A percentile compares a stretch with the other conserved stretches of the same genome.
Evolutionary conservation across 2,113 vertebrate species (phyloP).

Genomic region (Tursiops truncatus): DNA sequence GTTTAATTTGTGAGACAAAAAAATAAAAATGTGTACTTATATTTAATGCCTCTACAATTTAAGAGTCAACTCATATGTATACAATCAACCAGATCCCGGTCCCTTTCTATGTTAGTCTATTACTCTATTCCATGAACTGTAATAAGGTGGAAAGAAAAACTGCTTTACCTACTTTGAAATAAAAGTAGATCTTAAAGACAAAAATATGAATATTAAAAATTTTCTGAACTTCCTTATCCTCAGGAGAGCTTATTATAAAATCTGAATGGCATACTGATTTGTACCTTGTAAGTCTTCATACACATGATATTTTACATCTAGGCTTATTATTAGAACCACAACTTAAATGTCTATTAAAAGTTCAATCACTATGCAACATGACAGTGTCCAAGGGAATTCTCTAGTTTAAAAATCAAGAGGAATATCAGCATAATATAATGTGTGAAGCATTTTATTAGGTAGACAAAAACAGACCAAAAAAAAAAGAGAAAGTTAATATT

Average conservation of each 20-base stretch:
- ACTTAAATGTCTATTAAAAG: conserved; percentile 68
- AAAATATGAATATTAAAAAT: neutral
- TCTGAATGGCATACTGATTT: conserved; percentile 59
- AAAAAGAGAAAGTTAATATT: neutral
- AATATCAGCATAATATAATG: neutral
- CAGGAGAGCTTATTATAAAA: conserved; percentile 62
- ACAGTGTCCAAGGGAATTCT: neutral
- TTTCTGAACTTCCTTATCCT: conserved; percentile 52
- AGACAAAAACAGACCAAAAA: neutral
- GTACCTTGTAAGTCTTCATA: conserved; percentile 69
- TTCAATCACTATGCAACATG: neutral
- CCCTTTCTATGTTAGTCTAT: neutral
- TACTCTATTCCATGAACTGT: neutral
- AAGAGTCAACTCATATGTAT: neutral
- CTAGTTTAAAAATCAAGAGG: neutral
- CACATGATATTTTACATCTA: conserved; percentile 50
- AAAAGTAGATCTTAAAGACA: neutral
- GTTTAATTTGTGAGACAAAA: neutral
- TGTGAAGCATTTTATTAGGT: neutral
- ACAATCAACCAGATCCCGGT: neutral
- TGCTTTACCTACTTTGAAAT: neutral
- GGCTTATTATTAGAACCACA: conserved; percentile 61
- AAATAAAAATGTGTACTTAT: neutral
- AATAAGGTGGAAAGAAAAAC: neutral
- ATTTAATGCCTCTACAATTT: neutral